Base-by-base conservation (phyloP, 2,888 invertebrate species). In the Stenoptilia bipunctidactyla region DNA sequence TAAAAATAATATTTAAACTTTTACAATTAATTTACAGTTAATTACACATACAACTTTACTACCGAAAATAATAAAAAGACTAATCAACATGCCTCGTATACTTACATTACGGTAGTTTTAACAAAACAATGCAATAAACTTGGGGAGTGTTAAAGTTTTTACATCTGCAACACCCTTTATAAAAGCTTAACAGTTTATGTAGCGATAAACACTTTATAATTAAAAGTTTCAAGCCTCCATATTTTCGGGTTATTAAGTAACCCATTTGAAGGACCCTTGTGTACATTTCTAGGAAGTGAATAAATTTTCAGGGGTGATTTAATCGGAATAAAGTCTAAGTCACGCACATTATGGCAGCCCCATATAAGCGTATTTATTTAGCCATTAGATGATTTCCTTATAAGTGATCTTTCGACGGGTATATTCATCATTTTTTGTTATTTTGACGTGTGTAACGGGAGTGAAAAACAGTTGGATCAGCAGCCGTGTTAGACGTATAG, bases 391-490 rank as follows among this genome's bases (percentile, higher is more conserved):
- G 54, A 65, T 66, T 65, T 69, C 66, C 67, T 63, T 50, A 51
- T 56, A 60, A 66, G 63, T 56, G 66, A 60, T 58, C 53, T 60
- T 57, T 57, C 50, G 55, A 57, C 47, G 45, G 38, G 42, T 42
- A 50, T 51, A 58, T 60, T 59, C 52, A 57, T 70, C 66, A 70
- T 66, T 62, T 58, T 58, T 68, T 68, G 67, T 67, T 82, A 79
- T 82, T 82, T 76, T 79, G 82, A 80, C 79, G 68, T 71, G 79
- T 80, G 72, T 69, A 82, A 72, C 72, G 71, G 67, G 69, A 73
- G 76, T 60, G 77, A 79, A 82, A 77, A 82, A 73, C 70, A 71
- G 74, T 69, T 45, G 61, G 68, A 67, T 70, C 69, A 66, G 71
- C 64, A 49, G 49, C 53, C 43, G 53, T 50, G 51, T 20, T 49